Percentiles rank a stretch among this genome's conserved stretches.
phyloP scores from a whole-genome alignment of 2,797 vertebrate species.

The Setipinna tenuifilis region DNA sequence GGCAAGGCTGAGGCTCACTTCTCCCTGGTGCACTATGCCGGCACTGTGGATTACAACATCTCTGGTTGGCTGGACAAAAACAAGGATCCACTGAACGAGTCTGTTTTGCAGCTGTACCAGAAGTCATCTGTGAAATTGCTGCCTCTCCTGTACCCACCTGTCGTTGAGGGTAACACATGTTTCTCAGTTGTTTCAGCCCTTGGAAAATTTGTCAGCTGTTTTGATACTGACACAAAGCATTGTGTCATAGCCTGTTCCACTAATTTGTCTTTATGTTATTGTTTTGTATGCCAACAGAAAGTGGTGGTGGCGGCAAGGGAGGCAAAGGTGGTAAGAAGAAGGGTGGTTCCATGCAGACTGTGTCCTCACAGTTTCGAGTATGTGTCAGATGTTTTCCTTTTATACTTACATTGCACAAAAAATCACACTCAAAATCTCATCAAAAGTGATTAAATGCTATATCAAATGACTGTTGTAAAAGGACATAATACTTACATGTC shows the following conservation, averaged over 20 bases:
- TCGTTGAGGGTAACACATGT: constrained; percentile 68
- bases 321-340: constrained; percentile 88
- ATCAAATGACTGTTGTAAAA: too few relatives aligned
- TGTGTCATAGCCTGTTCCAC: too few relatives aligned
- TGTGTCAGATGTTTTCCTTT: constrained; percentile 21
- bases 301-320: constrained; percentile 75
- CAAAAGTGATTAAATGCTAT: too few relatives aligned
- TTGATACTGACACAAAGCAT: constrained; percentile 58
- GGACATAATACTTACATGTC: too few relatives aligned
- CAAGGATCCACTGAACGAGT: constrained; percentile 84
- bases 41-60: constrained; percentile 90
- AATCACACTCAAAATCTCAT: too few relatives aligned
- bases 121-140: constrained; percentile 72
- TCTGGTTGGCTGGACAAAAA: constrained; percentile 84
- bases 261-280: not conserved
- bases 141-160: constrained; percentile 69
- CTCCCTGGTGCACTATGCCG: constrained; percentile 82
- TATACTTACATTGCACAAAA: too few relatives aligned
- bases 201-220: too few relatives aligned
- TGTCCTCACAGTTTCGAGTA: constrained; percentile 88
- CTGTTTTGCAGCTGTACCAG: constrained; percentile 76
- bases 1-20: constrained; percentile 88
- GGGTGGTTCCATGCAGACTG: constrained; percentile 89
- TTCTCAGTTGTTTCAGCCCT: not conserved
- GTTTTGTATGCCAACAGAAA: constrained; percentile 47